Conservation (phyloP, 2,797 vertebrate species). For the Cyprinella venusta region DNA sequence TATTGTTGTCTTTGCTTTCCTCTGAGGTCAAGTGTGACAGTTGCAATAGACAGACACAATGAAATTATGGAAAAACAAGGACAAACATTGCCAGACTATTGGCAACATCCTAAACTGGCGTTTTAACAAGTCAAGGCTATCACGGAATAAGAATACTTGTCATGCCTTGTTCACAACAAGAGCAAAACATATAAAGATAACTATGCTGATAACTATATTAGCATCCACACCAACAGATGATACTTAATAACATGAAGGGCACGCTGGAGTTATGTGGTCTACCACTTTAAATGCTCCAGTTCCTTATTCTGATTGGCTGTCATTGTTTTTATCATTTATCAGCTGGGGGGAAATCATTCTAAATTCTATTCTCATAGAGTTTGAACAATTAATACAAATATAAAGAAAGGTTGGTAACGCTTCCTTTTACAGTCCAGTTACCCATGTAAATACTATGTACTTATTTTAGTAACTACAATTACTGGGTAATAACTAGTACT, state of each 20-base stretch:
- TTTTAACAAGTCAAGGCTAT: constrained; percentile 1
- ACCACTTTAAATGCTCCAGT: background rate
- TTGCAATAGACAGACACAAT: constrained; percentile 5
- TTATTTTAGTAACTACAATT: no score
- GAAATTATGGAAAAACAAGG: constrained; percentile 19
- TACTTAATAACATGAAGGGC: background rate
- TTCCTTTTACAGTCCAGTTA: no score
- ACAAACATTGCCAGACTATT: background rate
- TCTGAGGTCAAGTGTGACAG: constrained; percentile 1
- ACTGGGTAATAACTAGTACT: no score
- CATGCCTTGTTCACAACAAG: background rate
- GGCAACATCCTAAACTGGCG: background rate
- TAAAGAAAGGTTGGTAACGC: no score
- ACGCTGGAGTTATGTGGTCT: background rate
- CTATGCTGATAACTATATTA: background rate
- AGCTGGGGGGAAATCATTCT: background rate
- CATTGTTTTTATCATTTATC: background rate
- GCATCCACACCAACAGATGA: background rate
- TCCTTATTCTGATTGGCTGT: background rate
- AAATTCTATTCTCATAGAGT: background rate
- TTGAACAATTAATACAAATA: background rate
- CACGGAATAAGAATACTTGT: background rate
- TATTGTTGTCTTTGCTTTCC: background rate
- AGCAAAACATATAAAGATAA: background rate
- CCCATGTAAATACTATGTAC: no score